These are phyloP conservation scores for Macaria liturata DNA, from an alignment of 2,888 invertebrate species.

Conservation along the genomic window DNA sequence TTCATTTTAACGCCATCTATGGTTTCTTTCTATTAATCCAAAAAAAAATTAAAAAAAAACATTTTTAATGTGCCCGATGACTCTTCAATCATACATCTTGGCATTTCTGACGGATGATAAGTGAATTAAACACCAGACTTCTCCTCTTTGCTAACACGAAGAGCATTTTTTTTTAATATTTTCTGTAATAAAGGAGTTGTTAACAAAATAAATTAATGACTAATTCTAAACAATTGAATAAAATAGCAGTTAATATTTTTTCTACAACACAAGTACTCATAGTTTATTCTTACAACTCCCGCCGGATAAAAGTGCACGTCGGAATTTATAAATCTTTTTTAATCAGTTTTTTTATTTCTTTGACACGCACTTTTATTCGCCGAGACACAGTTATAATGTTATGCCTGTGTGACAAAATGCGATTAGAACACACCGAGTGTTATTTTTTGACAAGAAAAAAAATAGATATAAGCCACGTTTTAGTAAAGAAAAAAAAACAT, in stretches of 20 bases:
- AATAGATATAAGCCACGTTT: constrained; percentile 33
- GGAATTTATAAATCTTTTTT: constrained; percentile 3
- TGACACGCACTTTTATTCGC: constrained; percentile 16
- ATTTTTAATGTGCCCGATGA: no score
- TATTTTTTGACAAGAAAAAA: constrained; percentile 41
- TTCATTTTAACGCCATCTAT: no score
- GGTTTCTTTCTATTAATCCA: no score
- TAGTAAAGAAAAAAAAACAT: constrained; percentile 23
- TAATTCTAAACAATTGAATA: constrained; percentile 29
- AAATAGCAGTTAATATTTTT: constrained; percentile 43
- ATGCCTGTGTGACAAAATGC: constrained; percentile 29
- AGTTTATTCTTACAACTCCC: constrained; percentile 12
- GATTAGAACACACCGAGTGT: constrained; percentile 36
- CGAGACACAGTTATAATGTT: constrained; percentile 10
- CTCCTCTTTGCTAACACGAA: no score
- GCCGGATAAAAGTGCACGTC: constrained; percentile 27
- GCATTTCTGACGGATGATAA: no score
- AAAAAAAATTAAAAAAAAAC: no score
- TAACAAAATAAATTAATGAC: background rate
- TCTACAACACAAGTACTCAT: constrained; percentile 40
- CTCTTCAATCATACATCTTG: no score
- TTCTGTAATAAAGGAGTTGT: constrained; percentile 11
- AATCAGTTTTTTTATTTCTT: constrained; percentile 1
- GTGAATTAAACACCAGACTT: no score
- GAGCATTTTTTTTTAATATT: constrained; percentile 1